Conservation (phyloP, 2,797 vertebrate genomes). For the Euphonia xanthogaster region DNA sequence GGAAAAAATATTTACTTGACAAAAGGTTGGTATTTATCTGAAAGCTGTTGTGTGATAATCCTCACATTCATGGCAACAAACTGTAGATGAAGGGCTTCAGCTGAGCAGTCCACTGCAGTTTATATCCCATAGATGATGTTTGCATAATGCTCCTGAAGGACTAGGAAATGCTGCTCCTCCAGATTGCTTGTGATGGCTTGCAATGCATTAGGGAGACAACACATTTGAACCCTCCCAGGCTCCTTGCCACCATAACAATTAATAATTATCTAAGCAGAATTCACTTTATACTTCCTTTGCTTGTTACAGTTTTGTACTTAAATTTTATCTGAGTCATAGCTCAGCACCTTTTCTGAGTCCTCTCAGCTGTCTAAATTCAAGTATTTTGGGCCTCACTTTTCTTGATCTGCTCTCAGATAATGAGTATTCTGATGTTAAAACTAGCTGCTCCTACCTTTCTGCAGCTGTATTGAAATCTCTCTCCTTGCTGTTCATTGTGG, state of each 20-base stretch:
- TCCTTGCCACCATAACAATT: not conserved
- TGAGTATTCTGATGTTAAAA: not conserved
- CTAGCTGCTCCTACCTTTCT: not conserved
- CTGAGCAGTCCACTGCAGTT: not conserved
- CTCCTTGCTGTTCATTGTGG: not conserved
- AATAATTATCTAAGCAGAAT: not conserved
- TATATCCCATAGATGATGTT: not conserved
- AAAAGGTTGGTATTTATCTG: not conserved
- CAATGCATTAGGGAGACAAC: not conserved
- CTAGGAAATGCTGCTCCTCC: not conserved
- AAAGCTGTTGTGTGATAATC: not conserved
- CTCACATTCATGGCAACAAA: not conserved
- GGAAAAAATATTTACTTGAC: not conserved
- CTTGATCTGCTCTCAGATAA: not conserved
- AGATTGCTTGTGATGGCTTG: not conserved
- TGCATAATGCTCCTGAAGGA: not conserved
- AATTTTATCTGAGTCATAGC: not conserved
- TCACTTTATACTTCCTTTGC: not conserved
- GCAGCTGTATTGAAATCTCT: not conserved
- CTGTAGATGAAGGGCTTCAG: not conserved
- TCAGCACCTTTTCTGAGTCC: not conserved
- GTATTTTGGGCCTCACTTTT: not conserved
- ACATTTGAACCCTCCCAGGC: not conserved
- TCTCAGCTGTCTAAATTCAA: not conserved
- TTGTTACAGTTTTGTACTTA: not conserved